Percentiles rank a stretch among this genome's conserved stretches.
Conservation (phyloP, 2,113 vertebrate species). For the Solenodon paradoxus region DNA sequence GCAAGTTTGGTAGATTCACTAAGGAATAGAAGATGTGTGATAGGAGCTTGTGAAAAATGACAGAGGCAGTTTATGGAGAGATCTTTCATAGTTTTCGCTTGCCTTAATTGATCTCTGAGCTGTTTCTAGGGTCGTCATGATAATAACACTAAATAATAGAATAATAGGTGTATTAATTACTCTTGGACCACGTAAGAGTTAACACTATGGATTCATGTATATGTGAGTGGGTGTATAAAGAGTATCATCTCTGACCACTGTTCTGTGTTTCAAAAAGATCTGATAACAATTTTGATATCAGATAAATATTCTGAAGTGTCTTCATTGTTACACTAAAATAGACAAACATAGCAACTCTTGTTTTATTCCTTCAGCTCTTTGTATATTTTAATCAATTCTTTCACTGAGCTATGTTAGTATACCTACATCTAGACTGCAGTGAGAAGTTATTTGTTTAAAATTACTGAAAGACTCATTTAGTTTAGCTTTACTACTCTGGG, state of each 20-base stretch:
- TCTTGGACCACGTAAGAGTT: not conserved
- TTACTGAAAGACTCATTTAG: constrained; percentile 15
- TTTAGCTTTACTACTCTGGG: constrained; percentile 26
- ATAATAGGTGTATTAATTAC: not conserved
- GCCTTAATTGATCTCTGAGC: not conserved
- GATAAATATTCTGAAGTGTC: not conserved
- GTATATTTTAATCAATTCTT: constrained; percentile 6
- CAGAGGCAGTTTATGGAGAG: not conserved
- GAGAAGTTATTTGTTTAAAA: constrained; percentile 32
- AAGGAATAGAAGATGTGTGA: not conserved
- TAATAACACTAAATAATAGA: not conserved
- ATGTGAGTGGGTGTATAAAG: not conserved
- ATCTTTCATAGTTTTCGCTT: not conserved
- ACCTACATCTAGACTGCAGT: not conserved
- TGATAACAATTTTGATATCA: not conserved
- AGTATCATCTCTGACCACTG: not conserved
- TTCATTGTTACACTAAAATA: not conserved
- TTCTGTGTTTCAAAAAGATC: not conserved
- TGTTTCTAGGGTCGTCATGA: not conserved
- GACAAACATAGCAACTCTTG: not conserved
- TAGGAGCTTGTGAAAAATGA: not conserved
- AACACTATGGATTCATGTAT: not conserved
- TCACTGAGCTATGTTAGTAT: not conserved
- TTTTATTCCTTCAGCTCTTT: not conserved
- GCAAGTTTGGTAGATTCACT: not conserved